A percentile compares a stretch with the other conserved stretches of the same genome.
Conservation (phyloP, 2,113 vertebrate genomes). For the Pogonocichla stellata region DNA sequence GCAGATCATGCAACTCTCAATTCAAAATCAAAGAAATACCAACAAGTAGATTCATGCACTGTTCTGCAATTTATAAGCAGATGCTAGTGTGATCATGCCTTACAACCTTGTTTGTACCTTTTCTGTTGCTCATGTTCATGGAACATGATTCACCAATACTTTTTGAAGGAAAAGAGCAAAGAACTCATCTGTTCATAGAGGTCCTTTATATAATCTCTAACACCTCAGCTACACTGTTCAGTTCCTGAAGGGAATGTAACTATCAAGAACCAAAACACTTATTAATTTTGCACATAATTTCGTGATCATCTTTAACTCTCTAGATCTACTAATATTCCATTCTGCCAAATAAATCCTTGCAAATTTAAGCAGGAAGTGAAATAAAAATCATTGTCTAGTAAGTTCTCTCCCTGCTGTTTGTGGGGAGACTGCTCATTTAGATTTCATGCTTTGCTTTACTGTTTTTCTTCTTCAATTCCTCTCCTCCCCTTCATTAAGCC, state of each 20-base stretch:
- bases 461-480: not conserved
- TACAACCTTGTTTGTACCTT: not conserved
- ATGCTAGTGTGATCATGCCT: not conserved
- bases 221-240: not conserved
- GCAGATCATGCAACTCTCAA: not conserved
- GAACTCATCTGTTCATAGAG: not conserved
- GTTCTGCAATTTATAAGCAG: not conserved
- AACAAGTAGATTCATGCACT: not conserved
- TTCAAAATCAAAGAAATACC: not conserved
- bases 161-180: not conserved
- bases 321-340: not conserved
- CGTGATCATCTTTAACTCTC: not conserved
- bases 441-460: not conserved
- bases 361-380: not conserved
- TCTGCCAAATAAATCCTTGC: not conserved
- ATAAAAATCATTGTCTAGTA: not conserved
- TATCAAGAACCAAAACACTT: not conserved
- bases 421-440: not conserved
- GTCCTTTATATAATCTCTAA: not conserved
- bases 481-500: not conserved
- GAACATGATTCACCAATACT: not conserved
- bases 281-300: not conserved
- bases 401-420: not conserved
- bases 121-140: not conserved
- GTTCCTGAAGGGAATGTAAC: not conserved